Evolutionary conservation across 2,888 invertebrate genomes (phyloP).

Genomic region (Yponomeuta cagnagella): DNA sequence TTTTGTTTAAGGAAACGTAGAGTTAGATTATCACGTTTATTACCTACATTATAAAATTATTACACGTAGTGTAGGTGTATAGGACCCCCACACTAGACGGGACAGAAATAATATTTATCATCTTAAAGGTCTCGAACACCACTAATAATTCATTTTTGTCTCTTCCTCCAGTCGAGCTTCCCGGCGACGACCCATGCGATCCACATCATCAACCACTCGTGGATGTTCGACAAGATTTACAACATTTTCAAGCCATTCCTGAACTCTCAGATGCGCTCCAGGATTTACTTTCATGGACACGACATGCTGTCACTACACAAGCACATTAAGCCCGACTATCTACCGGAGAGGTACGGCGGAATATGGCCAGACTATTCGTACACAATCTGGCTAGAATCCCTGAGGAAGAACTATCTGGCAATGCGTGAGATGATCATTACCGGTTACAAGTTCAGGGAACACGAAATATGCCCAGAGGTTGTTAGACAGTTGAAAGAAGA

Average conservation of each 20-base stretch:
- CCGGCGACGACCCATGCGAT: conserved; percentile 84
- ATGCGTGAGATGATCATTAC: conserved; percentile 78
- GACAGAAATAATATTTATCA: no score
- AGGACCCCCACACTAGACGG: no score
- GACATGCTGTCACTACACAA: conserved; percentile 84
- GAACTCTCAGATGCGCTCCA: conserved; percentile 79
- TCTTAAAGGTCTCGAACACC: no score
- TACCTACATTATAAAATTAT: no score
- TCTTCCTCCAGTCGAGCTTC: conserved; percentile 77
- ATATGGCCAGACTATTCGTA: conserved; percentile 82
- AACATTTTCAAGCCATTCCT: conserved; percentile 86
- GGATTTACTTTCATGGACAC: conserved; percentile 82
- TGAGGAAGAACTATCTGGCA: conserved; percentile 74
- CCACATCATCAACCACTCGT: conserved; percentile 87
- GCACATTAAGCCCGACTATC: conserved; percentile 80
- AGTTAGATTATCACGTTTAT: no score
- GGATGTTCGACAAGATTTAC: conserved; percentile 87
- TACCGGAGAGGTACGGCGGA: conserved; percentile 84
- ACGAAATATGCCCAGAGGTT: conserved; percentile 53
- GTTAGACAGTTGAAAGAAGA: conserved; percentile 51
- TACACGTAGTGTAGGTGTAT: no score
- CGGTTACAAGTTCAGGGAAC: conserved; percentile 77
- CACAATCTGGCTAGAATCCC: conserved; percentile 82
- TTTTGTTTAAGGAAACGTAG: no score
- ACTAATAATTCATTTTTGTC: neutral